These are phyloP conservation scores for Myotis findleyi DNA, from an alignment of 2,797 vertebrate species.

Conservation along the genomic window DNA sequence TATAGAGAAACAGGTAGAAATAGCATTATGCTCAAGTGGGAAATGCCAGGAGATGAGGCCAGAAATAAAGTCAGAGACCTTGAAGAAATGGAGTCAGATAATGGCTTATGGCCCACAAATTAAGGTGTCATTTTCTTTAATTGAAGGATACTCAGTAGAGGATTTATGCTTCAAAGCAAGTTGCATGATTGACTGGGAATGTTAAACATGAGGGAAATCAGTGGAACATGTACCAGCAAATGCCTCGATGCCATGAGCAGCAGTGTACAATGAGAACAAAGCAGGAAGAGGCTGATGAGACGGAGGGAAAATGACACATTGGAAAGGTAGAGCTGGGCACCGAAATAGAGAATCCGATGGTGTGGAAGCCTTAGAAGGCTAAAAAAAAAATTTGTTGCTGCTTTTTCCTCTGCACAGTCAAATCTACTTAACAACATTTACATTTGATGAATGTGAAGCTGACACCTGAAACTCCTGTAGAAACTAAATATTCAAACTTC, in stretches of 20 bases:
- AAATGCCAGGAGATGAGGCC: neutral
- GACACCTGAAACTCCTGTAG: neutral
- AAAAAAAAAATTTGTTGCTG: neutral
- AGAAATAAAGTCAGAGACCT: neutral
- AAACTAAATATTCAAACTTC: neutral
- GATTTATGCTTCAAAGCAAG: neutral
- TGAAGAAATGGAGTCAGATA: neutral
- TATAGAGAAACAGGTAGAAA: neutral
- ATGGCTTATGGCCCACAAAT: neutral
- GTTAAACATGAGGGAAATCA: neutral
- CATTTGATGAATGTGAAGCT: neutral
- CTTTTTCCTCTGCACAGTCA: neutral
- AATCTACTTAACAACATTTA: neutral
- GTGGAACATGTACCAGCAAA: neutral
- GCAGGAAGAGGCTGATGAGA: neutral
- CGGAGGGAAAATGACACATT: neutral
- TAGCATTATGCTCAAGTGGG: neutral
- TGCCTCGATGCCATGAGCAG: neutral
- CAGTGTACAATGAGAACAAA: neutral
- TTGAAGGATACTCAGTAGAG: neutral
- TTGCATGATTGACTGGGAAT: neutral
- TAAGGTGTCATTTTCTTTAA: neutral
- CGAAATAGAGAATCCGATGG: neutral
- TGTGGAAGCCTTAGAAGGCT: neutral
- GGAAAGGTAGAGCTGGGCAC: neutral